Evolutionary conservation across 2,113 vertebrate genomes (phyloP).

Genomic region (Lampris megalopsis): DNA sequence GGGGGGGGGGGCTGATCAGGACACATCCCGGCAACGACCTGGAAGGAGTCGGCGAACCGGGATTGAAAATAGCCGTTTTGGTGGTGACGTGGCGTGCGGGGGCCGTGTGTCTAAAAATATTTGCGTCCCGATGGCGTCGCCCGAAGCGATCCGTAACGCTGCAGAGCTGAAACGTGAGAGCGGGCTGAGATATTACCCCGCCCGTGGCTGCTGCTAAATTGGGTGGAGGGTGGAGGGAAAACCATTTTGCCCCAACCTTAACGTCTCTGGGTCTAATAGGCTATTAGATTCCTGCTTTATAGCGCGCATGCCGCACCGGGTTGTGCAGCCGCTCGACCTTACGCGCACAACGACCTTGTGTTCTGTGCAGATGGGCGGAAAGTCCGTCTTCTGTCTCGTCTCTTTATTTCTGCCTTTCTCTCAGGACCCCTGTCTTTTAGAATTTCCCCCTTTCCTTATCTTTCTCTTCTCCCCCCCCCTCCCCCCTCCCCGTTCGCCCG

Average conservation of each 20-base stretch:
- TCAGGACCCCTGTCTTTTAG: constrained; percentile 44
- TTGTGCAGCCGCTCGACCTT: constrained; percentile 55
- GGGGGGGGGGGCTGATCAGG: not conserved
- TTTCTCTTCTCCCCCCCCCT: not conserved
- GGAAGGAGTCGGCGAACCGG: constrained; percentile 16
- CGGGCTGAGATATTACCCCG: constrained; percentile 39
- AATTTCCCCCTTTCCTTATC: constrained; percentile 27
- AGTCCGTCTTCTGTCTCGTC: constrained; percentile 32
- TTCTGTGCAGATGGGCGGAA: constrained; percentile 51
- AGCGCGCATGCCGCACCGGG: constrained; percentile 26
- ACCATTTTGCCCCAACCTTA: constrained; percentile 51
- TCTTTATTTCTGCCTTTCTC: constrained; percentile 6
- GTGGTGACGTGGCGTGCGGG: constrained; percentile 20
- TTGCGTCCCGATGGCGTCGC: constrained; percentile 29
- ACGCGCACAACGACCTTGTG: constrained; percentile 71
- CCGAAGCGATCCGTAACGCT: constrained; percentile 36
- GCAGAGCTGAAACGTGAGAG: constrained; percentile 45
- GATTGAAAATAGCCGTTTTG: constrained; percentile 27
- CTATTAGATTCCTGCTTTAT: constrained; percentile 67
- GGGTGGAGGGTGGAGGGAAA: constrained; percentile 50
- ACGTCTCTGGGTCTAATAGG: constrained; percentile 65
- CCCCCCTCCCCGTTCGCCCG: constrained; percentile 19
- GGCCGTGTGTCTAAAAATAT: constrained; percentile 18
- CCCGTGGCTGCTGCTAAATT: constrained; percentile 40
- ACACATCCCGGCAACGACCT: constrained; percentile 13